These are phyloP conservation scores for Dinomys branickii DNA, from an alignment of 2,113 vertebrate species.

Conservation along the genomic window DNA sequence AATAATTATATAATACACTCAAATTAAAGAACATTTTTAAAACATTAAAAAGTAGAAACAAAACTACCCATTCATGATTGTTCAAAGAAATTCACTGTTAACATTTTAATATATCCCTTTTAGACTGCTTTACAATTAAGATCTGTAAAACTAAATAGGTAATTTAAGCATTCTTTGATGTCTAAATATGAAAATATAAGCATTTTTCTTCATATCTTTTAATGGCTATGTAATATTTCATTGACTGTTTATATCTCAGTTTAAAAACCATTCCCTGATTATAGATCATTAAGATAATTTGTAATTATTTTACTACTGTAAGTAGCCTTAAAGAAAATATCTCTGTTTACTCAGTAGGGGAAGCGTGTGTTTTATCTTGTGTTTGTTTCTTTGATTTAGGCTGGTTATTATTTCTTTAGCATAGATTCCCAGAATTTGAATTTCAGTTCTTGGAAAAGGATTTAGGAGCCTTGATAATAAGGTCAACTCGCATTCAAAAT, in stretches of 20 bases:
- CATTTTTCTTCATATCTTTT: constrained; percentile 21
- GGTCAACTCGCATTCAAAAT: background rate
- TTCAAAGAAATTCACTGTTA: background rate
- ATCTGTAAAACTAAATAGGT: background rate
- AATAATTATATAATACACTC: background rate
- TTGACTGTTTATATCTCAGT: background rate
- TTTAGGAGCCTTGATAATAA: background rate
- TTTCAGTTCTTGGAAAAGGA: background rate
- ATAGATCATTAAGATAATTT: background rate
- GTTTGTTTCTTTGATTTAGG: constrained; percentile 22
- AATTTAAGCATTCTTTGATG: background rate
- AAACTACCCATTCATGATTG: background rate
- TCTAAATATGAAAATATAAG: background rate
- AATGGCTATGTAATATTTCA: background rate
- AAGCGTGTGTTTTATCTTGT: background rate
- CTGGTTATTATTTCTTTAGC: constrained; percentile 31
- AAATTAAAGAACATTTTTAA: background rate
- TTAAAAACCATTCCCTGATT: background rate
- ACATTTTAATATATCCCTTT: background rate
- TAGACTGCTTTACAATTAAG: background rate
- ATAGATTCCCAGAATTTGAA: constrained; percentile 17
- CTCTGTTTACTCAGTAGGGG: background rate
- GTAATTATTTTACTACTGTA: background rate
- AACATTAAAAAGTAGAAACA: background rate
- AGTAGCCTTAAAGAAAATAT: background rate